Conservation (phyloP, 2,888 invertebrate genomes). For the Chorisops tibialis region DNA sequence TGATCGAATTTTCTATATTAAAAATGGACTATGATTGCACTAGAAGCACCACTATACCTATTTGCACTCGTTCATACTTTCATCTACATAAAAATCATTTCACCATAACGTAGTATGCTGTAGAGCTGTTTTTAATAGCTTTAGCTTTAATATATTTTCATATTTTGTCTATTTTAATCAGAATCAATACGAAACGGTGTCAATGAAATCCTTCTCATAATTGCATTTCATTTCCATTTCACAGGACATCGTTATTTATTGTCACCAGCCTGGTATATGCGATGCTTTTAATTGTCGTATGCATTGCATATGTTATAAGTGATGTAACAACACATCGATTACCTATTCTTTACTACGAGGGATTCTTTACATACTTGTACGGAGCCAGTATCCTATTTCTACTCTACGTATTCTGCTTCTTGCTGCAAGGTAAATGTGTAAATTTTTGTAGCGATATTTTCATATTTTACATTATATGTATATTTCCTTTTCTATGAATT, state of each 20-base stretch:
- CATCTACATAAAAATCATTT: too few species aligned
- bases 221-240: conserved; percentile 17
- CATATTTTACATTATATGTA: neutral
- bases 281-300: conserved; percentile 88
- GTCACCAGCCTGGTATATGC: conserved; percentile 96
- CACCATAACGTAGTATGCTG: too few species aligned
- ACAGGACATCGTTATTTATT: conserved; percentile 90
- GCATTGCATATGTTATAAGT: conserved; percentile 90
- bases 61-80: too few species aligned
- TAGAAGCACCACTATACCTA: too few species aligned
- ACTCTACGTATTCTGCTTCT: conserved; percentile 90
- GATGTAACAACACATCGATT: conserved; percentile 91
- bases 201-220: neutral
- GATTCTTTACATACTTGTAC: conserved; percentile 91
- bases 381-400: conserved; percentile 90
- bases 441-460: neutral
- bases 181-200: neutral
- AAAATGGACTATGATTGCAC: too few species aligned
- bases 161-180: neutral
- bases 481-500: neutral
- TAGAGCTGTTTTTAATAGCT: too few species aligned
- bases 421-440: conserved; percentile 67
- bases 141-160: neutral
- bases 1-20: too few species aligned
- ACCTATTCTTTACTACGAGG: conserved; percentile 90